Evolutionary conservation across 2,113 vertebrate genomes (phyloP).

Genomic region (Hipposideros armiger): DNA sequence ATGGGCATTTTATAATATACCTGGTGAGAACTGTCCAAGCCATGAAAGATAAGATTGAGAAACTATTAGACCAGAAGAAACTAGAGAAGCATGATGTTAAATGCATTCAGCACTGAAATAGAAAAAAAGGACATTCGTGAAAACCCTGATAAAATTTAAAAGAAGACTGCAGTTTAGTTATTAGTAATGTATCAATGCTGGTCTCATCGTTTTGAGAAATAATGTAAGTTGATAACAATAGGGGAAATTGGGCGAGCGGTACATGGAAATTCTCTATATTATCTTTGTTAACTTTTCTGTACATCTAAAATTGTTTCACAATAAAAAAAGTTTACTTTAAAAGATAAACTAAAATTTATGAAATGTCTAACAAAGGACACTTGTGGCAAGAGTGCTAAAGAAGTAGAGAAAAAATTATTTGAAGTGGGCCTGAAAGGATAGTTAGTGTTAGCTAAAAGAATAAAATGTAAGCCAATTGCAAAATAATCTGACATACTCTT

Average conservation of each 20-base stretch:
- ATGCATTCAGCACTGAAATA: too few relatives aligned
- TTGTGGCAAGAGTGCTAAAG: not conserved
- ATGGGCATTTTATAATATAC: not conserved
- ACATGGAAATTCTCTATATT: not conserved
- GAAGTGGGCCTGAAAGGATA: not conserved
- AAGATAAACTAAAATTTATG: not conserved
- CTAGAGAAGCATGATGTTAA: not conserved
- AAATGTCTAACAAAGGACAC: not conserved
- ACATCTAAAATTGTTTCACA: not conserved
- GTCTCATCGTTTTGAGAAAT: not conserved
- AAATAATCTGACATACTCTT: not conserved
- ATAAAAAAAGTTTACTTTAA: not conserved
- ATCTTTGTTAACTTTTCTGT: not conserved
- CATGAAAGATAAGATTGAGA: not conserved
- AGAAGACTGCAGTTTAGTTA: not conserved
- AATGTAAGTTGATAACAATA: not conserved
- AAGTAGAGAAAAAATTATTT: not conserved
- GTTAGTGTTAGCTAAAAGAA: not conserved
- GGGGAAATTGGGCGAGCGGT: accelerated
- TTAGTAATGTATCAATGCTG: not conserved
- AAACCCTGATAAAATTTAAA: not conserved
- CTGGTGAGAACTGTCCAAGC: not conserved
- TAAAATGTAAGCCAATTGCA: not conserved
- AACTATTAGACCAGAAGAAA: not conserved
- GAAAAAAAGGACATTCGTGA: not conserved